Base-by-base conservation (phyloP, 2,113 vertebrate species). In the Strix uralensis region DNA sequence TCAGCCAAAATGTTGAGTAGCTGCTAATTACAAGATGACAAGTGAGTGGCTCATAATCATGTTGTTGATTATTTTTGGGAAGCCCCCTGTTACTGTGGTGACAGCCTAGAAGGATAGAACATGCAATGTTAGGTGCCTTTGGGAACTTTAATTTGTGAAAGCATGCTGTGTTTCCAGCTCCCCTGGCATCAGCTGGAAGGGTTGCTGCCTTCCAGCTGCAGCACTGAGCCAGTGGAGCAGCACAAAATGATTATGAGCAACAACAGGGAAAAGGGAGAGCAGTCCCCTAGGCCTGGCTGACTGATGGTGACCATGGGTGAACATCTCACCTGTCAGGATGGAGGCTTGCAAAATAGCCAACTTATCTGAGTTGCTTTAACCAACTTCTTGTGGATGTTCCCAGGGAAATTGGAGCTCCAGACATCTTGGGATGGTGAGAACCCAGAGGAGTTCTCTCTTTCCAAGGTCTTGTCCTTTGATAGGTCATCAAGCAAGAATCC, bases 41-140 rank as follows among this genome's bases (percentile, higher is more conserved):
- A 79, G 49, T 6, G 17, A 86, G 79, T 0, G 0, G 51, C 77
- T 85, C 38, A 1, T 49, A 59, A 26, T 54, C 0, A 0, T 32
- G 9, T 26, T 52, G 79, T 69, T 81, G 75, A 70, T 62, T 92
- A 69, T 91, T 94, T 90, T 91, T 42, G 91, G 83, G 86, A 92
- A 63, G 54, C 38, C 42, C 92, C 70, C 52, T 25, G 57, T 91
- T 89, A 75, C 61, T 96, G 83, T 86, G 71, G 70, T 65, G 86
- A 80, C 82, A 92, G 86, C 82, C 55, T 42, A 17, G 82, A 52
- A 86, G 63, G 83, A 80, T 55, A 36, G 54, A 57, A n/a, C 2
- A 3, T 21, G 55, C 51, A 46, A 3, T 22, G 20, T 62, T 61
- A 51, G 57, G 66, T 92, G 66, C 80, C 69, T 94, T 29, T 55